Evolutionary conservation across 2,113 vertebrate species (phyloP).

Genomic region (Seriola rivoliana): DNA sequence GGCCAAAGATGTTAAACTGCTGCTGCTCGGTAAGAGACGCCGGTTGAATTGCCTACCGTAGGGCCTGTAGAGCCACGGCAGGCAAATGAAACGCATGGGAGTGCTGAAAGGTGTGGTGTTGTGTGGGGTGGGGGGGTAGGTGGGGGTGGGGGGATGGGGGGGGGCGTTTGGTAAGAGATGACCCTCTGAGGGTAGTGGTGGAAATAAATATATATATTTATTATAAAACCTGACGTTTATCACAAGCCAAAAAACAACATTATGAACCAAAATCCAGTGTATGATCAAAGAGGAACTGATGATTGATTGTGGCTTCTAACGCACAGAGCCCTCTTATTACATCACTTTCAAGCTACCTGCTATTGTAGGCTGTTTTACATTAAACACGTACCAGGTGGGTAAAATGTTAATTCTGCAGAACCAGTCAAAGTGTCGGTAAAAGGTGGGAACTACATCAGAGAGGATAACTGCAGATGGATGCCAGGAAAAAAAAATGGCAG

Average conservation of each 20-base stretch:
- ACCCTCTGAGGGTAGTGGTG: not conserved
- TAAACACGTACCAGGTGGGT: constrained; percentile 3
- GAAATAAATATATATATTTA: not conserved
- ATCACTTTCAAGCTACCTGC: constrained; percentile 4
- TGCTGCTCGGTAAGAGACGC: constrained; percentile 92
- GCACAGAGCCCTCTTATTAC: constrained; percentile 26
- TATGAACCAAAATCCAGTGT: not conserved
- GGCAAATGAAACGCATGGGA: too few relatives aligned
- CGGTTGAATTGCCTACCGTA: not conserved
- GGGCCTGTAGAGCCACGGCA: not conserved
- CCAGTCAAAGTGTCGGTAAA: not conserved
- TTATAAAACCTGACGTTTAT: not conserved
- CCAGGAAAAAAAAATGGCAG: constrained; percentile 44
- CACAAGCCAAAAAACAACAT: too few relatives aligned
- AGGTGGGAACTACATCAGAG: constrained; percentile 13
- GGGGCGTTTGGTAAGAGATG: not conserved
- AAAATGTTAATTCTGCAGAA: not conserved
- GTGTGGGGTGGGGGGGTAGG: constrained; percentile 1
- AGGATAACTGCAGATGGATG: constrained; percentile 39
- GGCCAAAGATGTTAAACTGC: constrained; percentile 97
- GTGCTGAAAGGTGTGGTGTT: constrained; percentile 53
- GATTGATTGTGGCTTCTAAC: not conserved
- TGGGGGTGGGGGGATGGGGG: constrained; percentile 15
- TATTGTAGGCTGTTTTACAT: not conserved
- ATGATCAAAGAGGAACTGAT: not conserved